A percentile compares a stretch with the other conserved stretches of the same genome.
phyloP scores from a whole-genome alignment of 2,797 vertebrate genomes.

The Thaleichthys pacificus region DNA sequence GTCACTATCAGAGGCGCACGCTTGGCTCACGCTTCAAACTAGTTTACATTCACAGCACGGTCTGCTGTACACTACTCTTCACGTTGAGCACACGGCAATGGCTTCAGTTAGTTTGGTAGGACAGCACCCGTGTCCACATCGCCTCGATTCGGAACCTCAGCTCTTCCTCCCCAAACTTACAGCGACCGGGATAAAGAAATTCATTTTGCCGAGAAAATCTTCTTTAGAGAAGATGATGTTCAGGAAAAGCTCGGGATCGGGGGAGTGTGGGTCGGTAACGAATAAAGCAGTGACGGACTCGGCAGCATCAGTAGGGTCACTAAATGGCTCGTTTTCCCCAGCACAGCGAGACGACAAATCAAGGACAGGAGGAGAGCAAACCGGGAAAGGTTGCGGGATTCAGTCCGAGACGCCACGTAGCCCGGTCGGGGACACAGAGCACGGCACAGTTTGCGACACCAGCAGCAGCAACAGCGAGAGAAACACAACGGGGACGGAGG shows the following conservation, averaged over 20 bases:
- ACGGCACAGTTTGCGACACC: conserved; percentile 15
- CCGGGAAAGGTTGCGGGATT: conserved; percentile 32
- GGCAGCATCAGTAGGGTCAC: background rate
- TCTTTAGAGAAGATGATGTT: conserved; percentile 62
- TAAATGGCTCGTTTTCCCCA: conserved; percentile 1
- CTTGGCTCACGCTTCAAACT: conserved; percentile 50
- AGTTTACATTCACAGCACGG: conserved; percentile 65
- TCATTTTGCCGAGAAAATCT: conserved; percentile 45
- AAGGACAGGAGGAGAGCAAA: conserved; percentile 5
- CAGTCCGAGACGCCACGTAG: conserved; percentile 61
- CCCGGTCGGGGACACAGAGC: conserved; percentile 35
- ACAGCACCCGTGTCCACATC: conserved; percentile 72
- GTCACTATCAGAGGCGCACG: conserved; percentile 40
- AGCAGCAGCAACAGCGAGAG: conserved; percentile 1
- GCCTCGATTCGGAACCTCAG: conserved; percentile 74
- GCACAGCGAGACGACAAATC: background rate
- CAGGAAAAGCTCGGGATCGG: conserved; percentile 37
- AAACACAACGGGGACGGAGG: conserved; percentile 6
- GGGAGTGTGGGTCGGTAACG: conserved; percentile 23
- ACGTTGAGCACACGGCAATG: conserved; percentile 55
- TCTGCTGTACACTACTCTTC: conserved; percentile 21
- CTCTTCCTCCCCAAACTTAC: conserved; percentile 67
- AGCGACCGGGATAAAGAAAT: conserved; percentile 65
- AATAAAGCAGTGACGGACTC: conserved; percentile 27
- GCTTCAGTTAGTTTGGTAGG: conserved; percentile 73